A percentile compares a stretch with the other conserved stretches of the same genome.
Conservation (phyloP, 1,140 invertebrate genomes). For the Heliconius himera region DNA sequence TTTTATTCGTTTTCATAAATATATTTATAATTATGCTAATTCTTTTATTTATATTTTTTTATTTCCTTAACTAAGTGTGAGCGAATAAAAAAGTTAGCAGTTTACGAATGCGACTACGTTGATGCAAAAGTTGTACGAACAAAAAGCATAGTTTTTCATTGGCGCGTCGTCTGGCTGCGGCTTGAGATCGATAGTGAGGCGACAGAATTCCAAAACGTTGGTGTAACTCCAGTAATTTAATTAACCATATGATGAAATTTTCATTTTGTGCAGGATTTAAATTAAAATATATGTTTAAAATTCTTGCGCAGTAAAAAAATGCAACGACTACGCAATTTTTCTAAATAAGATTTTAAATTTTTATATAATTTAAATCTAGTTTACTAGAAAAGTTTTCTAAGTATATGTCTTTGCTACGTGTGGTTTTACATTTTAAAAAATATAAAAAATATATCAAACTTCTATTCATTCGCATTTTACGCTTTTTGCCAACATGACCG, state of each 20-base stretch:
- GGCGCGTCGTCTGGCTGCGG: conserved; percentile 66
- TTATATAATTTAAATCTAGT: not conserved
- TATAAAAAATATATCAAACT: not conserved
- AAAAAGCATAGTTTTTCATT: conserved; percentile 73
- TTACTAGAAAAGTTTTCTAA: too few relatives aligned
- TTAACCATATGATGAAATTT: conserved; percentile 11
- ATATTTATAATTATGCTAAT: not conserved
- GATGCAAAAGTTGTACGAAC: conserved; percentile 56
- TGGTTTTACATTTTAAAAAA: too few relatives aligned
- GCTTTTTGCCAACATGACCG: not conserved
- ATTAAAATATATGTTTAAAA: not conserved
- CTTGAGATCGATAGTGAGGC: conserved; percentile 62
- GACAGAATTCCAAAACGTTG: conserved; percentile 40
- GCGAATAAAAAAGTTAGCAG: not conserved
- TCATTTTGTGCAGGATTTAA: not conserved
- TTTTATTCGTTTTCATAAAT: not conserved
- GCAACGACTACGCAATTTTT: not conserved
- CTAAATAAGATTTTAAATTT: not conserved
- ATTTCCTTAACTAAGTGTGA: conserved; percentile 49
- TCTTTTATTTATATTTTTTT: conserved; percentile 46
- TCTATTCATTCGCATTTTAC: not conserved
- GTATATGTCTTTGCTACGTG: too few relatives aligned
- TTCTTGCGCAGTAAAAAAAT: not conserved
- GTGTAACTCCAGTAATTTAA: conserved; percentile 38
- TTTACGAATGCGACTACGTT: conserved; percentile 29